Base-by-base conservation (phyloP, 1,140 invertebrate genomes). In the Sycophaga agraensis region DNA sequence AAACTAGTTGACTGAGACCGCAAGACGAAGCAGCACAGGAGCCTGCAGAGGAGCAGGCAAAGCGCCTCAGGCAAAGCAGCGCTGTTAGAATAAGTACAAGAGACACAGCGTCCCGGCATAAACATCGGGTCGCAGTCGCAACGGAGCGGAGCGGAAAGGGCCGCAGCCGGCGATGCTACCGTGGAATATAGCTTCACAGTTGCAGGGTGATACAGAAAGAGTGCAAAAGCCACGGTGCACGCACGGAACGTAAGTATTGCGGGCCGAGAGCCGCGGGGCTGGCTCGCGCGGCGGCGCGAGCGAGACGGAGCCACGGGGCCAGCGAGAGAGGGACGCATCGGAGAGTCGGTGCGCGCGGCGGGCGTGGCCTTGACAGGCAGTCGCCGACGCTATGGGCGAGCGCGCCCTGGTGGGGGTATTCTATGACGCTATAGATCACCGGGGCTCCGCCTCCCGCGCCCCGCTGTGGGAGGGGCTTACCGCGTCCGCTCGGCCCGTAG, bases 351-450 rank as follows among this genome's bases (percentile, higher is more conserved):
- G 53, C 54, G 54, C 39, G 49, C 60, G n/a, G n/a, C n/a, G 48
- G 68, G 66, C 65, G 67, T 67, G 66, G 65, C 56, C 63, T 69
- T 66, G 64, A 12, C 53, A 4, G 7, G 55, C 57, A 54, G 42
- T 31, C 34, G 31, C 9, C 49, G 21, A 45, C 50, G 37, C 34
- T 37, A 55, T 39, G 21, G 55, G 43, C 62, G 59, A 57, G 45
- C 31, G 39, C 0, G 0, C 7, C 1, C 0, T 34, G 40, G 73
- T 69, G 72, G 74, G 78, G 75, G 66, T 79, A 75, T 73, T 79
- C 75, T 80, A 80, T 71, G 76, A 79, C 75, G 77, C 78, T 80
- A 80, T 80, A 79, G 76, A 80, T 80, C 78, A 80, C 73, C 63
- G 57, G 65, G 57, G 68, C 76, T 73, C 75, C 78, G 71, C 77